phyloP scores from a whole-genome alignment of 2,888 invertebrate genomes.

The Abrostola tripartita region DNA sequence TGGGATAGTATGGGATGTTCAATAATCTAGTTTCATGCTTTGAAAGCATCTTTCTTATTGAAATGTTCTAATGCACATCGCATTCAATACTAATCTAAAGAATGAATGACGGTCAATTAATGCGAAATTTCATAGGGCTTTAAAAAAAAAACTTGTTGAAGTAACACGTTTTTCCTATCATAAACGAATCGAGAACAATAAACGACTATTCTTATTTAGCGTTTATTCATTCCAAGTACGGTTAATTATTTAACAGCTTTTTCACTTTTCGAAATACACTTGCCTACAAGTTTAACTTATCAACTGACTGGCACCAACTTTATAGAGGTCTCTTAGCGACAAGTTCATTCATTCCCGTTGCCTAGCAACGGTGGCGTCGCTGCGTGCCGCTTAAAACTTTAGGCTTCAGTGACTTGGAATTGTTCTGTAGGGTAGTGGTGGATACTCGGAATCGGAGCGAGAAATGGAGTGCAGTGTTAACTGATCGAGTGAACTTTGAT shows the following conservation, averaged over 20 bases:
- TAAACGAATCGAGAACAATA: conserved; percentile 7
- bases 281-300: not conserved
- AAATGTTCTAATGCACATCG: too few relatives aligned
- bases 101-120: too few relatives aligned
- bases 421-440: conserved; percentile 38
- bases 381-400: conserved; percentile 36
- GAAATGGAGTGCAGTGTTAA: conserved; percentile 19
- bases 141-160: too few relatives aligned
- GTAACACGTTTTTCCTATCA: not conserved
- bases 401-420: conserved; percentile 34
- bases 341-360: conserved; percentile 24
- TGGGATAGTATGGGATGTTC: too few relatives aligned
- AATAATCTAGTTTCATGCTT: too few relatives aligned
- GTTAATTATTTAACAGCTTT: not conserved
- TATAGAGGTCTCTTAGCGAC: conserved; percentile 1
- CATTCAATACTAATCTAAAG: too few relatives aligned
- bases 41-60: too few relatives aligned
- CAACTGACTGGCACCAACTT: conserved; percentile 30
- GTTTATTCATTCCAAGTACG: conserved; percentile 10
- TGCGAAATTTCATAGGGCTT: too few relatives aligned
- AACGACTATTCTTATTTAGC: not conserved
- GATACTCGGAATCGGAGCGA: conserved; percentile 12
- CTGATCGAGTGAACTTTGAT: not conserved
- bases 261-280: not conserved
- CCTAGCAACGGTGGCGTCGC: conserved; percentile 40